Base-by-base conservation (phyloP, 2,113 vertebrate genomes). In the Propithecus coquereli region DNA sequence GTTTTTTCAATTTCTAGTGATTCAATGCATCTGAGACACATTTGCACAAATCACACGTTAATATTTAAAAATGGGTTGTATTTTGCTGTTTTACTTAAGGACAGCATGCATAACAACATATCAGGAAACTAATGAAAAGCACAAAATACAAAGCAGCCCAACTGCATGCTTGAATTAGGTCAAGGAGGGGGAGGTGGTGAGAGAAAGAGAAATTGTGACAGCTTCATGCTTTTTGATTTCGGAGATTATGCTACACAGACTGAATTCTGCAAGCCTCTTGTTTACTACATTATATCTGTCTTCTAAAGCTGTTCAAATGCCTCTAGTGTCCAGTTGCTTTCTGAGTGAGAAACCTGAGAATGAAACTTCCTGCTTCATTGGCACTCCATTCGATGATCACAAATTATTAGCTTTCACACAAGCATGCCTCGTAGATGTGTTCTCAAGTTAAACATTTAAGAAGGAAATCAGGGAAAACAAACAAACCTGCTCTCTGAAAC, bases 1-100 rank as follows among this genome's bases (percentile, higher is more conserved):
- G 93, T 43, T 45, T 98, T 96, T 96, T 92, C 94, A 96, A 11
- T 97, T 95, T 96, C 96, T 93, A 85, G 61, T 77, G 91, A 98
- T 95, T 97, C 12, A 8, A 16, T 83, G 85, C 50, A 96, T 97
- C 84, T 87, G 96, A 97, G 89, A 79, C 83, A 94, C 59, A 91
- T 79, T 97, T 92, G 61, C 14, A 81, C 90, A 97, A 97, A 94
- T 95, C 87, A 76, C 0, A 0, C 34, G 93, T 95, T 98, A 98
- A 95, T 97, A 98, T 97, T 97, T 97, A 93, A 96, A 98, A 95
- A 77, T 9, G 43, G 47, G 22, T 20, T 90, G 85, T 94, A 86
- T 82, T 97, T 73, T 76, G 40, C 30, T 84, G 32, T 97, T 98
- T 97, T 79, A 74, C 68, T 96, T 63, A 87, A 97, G 81, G 5